Base-by-base conservation (phyloP, 2,888 invertebrate species). In the Drosophila colorata region DNA sequence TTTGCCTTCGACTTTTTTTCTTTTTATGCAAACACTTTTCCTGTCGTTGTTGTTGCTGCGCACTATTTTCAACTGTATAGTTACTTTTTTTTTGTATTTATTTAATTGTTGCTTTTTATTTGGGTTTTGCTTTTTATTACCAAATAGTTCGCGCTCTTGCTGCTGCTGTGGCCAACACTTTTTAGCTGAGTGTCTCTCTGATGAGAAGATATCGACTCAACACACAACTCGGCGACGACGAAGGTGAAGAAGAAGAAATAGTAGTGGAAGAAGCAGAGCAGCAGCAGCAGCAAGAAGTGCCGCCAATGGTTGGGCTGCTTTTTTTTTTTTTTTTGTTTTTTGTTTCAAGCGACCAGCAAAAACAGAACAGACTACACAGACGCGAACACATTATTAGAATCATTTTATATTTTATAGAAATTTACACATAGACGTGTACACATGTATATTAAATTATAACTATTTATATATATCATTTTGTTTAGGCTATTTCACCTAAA, bases 121-220 rank as follows among this genome's bases (percentile, higher is more conserved):
- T 56, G 14, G 4, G 2, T 18, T 16, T 7, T 1, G 37, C 20
- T 35, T 20, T 37, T n/a, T 43, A 47, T 59, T 28, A 37, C 16
- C 41, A 20, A 13, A 33, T 46, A 40, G 33, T 52, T 53, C 49
- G 67, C 68, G 61, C 53, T 64, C 58, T 41, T 35, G 18, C 55
- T 68, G 57, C 51, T 65, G 64, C 41, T 60, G 51, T 51, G 55
- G 63, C 28, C 76, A 79, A 77, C 59, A 75, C 67, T 69, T 77
- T 76, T 77, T 69, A 59, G 60, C 73, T 43, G 59, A 77, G 65
- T 80, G 69, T 60, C 74, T 73, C 38, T 73, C 38, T 38, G 59
- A 38, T 59, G 69, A 56, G 60, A 64, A 78, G 69, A 74, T 78
- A 75, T 61, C 58, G 78, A 78, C 75, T 74, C 37, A 64, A 73